Conservation (phyloP, 1,140 invertebrate genomes). For the Rhopalosiphum padi region DNA sequence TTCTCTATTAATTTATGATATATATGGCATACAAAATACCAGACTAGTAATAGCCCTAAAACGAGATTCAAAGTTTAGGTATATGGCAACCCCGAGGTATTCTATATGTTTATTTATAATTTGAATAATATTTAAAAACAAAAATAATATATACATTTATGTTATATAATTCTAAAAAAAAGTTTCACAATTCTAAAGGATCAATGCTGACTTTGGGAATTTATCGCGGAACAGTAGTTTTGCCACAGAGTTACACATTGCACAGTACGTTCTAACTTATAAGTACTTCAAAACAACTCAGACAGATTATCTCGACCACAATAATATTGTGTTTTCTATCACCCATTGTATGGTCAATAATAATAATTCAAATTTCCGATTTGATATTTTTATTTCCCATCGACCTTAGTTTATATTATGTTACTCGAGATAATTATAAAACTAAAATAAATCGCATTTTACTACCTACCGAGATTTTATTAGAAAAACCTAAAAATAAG, state of each 20-base stretch:
- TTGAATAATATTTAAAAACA: no score
- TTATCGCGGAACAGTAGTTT: not conserved
- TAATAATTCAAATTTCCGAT: not conserved
- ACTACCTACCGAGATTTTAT: not conserved
- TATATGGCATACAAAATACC: no score
- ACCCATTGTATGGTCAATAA: not conserved
- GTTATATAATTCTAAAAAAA: not conserved
- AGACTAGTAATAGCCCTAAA: no score
- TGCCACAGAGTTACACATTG: not conserved
- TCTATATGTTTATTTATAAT: no score
- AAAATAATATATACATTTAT: no score
- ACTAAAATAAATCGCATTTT: not conserved
- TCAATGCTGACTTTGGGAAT: not conserved
- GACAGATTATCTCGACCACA: not conserved
- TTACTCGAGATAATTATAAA: not conserved
- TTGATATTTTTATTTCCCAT: not conserved
- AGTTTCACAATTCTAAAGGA: not conserved
- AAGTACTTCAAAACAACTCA: not conserved
- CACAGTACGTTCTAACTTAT: not conserved
- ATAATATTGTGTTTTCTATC: not conserved
- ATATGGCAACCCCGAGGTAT: no score
- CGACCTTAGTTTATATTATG: not conserved
- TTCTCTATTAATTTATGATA: no score
- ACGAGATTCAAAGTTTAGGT: no score
- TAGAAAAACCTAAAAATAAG: not conserved